These are phyloP conservation scores for Sclerodermus sp. DNA, from an alignment of 2,888 invertebrate species.

Conservation along the genomic window DNA sequence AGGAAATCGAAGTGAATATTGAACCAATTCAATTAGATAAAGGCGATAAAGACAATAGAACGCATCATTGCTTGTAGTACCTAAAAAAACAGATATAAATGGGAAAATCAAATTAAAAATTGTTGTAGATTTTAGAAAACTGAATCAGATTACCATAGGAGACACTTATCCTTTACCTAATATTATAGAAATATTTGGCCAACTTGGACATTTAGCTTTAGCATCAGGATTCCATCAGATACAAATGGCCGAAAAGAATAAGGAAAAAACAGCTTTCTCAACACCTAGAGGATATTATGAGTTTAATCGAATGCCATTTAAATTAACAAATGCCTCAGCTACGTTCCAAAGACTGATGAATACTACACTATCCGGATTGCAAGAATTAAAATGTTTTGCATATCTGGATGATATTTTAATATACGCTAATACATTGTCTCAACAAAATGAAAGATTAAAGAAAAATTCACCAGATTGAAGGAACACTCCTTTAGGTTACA, in stretches of 20 bases:
- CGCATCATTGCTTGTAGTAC: constrained; percentile 12
- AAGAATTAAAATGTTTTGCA: constrained; percentile 37
- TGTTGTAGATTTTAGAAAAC: constrained; percentile 14
- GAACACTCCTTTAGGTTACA: constrained; percentile 37
- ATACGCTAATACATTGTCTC: constrained; percentile 28
- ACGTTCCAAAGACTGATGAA: constrained; percentile 43
- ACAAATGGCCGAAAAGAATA: constrained; percentile 23
- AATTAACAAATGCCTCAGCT: constrained; percentile 32
- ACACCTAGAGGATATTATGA: constrained; percentile 30
- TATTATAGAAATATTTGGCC: constrained; percentile 30
- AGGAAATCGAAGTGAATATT: too few species aligned
- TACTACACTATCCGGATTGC: constrained; percentile 32
- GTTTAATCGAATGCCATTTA: constrained; percentile 30
- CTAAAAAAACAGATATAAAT: constrained; percentile 9
- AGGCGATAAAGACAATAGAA: too few species aligned
- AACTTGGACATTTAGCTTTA: constrained; percentile 35
- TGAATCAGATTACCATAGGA: constrained; percentile 8
- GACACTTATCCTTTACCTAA: constrained; percentile 14
- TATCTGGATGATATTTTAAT: constrained; percentile 50
- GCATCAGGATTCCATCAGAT: constrained; percentile 45
- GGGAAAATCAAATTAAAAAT: constrained; percentile 15
- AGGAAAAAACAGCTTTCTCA: constrained; percentile 31
- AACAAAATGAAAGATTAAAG: too few species aligned
- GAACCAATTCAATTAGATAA: too few species aligned
- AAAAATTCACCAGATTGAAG: too few species aligned